phyloP scores from a whole-genome alignment of 1,140 invertebrate species.

The Caenorhabditis inopinata region DNA sequence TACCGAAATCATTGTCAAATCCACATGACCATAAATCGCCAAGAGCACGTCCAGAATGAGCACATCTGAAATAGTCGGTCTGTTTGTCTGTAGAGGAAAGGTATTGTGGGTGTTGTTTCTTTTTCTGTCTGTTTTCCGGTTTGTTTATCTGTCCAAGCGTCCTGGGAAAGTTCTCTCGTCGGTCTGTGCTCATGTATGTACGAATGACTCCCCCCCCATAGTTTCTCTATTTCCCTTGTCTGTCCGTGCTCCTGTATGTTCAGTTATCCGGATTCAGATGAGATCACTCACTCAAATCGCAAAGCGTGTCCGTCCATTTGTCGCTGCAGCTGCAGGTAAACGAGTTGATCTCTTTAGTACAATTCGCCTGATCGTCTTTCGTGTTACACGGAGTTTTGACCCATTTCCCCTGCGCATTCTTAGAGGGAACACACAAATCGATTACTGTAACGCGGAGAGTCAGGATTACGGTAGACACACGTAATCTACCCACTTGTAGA shows the following conservation, averaged over 20 bases:
- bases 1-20: slow-evolving; percentile 13
- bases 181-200: no score
- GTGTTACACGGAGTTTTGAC: slow-evolving; percentile 7
- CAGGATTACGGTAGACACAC: not conserved
- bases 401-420: not conserved
- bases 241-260: no score
- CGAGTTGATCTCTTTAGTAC: not conserved
- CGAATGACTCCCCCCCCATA: no score
- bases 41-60: not conserved
- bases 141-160: no score
- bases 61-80: slow-evolving; percentile 27
- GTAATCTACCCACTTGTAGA: not conserved
- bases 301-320: slow-evolving; percentile 3
- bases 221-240: no score
- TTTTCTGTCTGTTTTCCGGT: no score
- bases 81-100: no score
- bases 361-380: slow-evolving; percentile 5
- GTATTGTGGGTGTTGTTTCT: no score
- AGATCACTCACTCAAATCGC: slow-evolving; percentile 35
- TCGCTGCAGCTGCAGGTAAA: slow-evolving; percentile 4
- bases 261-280: no score
- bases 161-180: no score
- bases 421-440: not conserved
- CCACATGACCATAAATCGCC: slow-evolving; percentile 14
- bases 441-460: not conserved